phyloP scores from a whole-genome alignment of 2,113 vertebrate genomes.

The Helogale parvula region DNA sequence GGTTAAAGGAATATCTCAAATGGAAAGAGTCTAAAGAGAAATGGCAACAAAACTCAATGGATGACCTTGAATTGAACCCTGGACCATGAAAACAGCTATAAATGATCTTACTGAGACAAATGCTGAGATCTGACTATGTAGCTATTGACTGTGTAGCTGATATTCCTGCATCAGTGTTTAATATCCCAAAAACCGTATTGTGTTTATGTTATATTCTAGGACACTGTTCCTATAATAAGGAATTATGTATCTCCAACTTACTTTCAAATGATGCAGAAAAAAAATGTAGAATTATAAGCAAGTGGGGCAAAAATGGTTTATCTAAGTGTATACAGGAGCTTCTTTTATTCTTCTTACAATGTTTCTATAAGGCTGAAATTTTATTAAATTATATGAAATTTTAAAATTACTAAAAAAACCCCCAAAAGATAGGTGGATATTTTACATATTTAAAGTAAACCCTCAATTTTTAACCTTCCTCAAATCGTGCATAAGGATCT shows the following conservation, averaged over 20 bases:
- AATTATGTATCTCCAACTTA: neutral
- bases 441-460: neutral
- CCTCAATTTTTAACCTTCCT: neutral
- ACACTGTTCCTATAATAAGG: neutral
- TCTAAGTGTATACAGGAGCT: neutral
- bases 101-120: neutral
- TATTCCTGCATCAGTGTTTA: neutral
- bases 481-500: neutral
- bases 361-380: constrained; percentile 5
- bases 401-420: neutral
- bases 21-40: neutral
- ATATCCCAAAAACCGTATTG: neutral
- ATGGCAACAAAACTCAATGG: neutral
- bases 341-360: neutral
- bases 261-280: neutral
- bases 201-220: neutral
- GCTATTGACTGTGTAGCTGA: neutral
- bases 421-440: neutral
- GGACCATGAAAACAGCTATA: neutral
- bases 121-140: neutral
- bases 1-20: neutral
- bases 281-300: neutral
- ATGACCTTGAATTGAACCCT: neutral
- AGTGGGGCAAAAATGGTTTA: neutral
- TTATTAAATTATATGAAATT: constrained; percentile 2